These are phyloP conservation scores for Sminthurinus signatus DNA, from an alignment of 1,140 invertebrate genomes.

Conservation along the genomic window DNA sequence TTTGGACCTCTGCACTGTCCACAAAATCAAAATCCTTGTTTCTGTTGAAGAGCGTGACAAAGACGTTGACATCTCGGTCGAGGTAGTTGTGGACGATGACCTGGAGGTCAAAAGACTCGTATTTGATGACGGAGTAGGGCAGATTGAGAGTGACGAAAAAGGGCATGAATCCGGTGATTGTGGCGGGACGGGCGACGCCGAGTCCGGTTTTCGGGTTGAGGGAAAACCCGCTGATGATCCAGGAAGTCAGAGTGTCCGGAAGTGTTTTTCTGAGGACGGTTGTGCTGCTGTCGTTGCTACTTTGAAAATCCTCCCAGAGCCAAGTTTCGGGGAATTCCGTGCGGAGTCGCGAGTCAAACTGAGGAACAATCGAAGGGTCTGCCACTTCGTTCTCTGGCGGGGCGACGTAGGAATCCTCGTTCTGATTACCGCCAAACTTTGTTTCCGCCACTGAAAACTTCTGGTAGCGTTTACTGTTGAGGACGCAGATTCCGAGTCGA, in stretches of 20 bases:
- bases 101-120: slow-evolving; percentile 50
- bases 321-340: slow-evolving; percentile 44
- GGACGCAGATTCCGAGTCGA: too few species aligned
- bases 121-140: slow-evolving; percentile 32
- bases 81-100: slow-evolving; percentile 68
- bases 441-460: too few species aligned
- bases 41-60: slow-evolving; percentile 14
- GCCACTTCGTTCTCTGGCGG: too few species aligned
- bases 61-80: slow-evolving; percentile 9
- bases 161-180: slow-evolving; percentile 22
- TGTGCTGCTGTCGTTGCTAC: slow-evolving; percentile 52
- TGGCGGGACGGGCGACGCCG: too few species aligned
- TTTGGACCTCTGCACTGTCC: not conserved
- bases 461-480: too few species aligned
- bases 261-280: slow-evolving; percentile 52
- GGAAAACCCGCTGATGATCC: slow-evolving; percentile 88
- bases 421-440: too few species aligned
- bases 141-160: slow-evolving; percentile 32
- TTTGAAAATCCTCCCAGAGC: slow-evolving; percentile 58
- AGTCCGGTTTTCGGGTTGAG: slow-evolving; percentile 69
- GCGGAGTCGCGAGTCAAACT: too few species aligned
- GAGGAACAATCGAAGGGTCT: too few species aligned
- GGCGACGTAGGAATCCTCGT: too few species aligned
- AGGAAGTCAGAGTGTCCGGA: slow-evolving; percentile 86
- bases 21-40: slow-evolving; percentile 16